phyloP scores from a whole-genome alignment of 2,113 vertebrate genomes.

The Rafetus swinhoei region DNA sequence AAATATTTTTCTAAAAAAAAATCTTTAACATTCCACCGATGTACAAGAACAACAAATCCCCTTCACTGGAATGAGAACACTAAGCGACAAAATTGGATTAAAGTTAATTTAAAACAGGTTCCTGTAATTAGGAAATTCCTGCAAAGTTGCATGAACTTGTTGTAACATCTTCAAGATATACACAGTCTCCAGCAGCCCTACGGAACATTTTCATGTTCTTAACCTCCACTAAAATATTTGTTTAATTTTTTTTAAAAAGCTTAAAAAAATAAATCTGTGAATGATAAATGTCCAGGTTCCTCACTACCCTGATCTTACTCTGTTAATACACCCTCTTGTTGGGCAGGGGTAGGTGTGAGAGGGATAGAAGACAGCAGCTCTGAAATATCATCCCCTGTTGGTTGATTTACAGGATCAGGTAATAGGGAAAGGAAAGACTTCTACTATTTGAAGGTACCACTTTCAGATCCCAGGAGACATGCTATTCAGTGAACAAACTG shows the following conservation, averaged over 20 bases:
- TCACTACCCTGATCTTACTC: neutral
- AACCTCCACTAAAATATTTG: conserved; percentile 21
- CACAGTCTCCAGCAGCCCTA: conserved; percentile 38
- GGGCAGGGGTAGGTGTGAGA: fast-evolving
- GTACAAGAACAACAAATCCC: conserved; percentile 30
- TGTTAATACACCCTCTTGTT: neutral
- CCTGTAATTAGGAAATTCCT: conserved; percentile 70
- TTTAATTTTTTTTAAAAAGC: conserved; percentile 39
- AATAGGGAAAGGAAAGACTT: neutral
- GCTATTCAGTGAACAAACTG: neutral
- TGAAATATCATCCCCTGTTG: neutral
- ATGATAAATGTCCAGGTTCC: neutral
- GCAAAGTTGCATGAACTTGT: conserved; percentile 60
- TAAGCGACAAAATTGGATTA: conserved; percentile 55
- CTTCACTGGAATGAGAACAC: conserved; percentile 52
- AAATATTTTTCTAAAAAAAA: neutral
- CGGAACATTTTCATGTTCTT: conserved; percentile 31
- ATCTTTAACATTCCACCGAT: conserved; percentile 29
- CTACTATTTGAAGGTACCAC: neutral
- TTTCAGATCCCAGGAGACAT: neutral
- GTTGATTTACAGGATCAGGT: neutral
- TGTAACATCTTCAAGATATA: conserved; percentile 55
- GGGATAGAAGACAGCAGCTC: neutral
- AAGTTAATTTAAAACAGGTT: conserved; percentile 65
- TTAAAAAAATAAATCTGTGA: conserved; percentile 12